Evolutionary conservation across 2,113 vertebrate species (phyloP), one percentile per base, ranked within the genome.

Genomic region (Hymenochirus boettgeri): DNA sequence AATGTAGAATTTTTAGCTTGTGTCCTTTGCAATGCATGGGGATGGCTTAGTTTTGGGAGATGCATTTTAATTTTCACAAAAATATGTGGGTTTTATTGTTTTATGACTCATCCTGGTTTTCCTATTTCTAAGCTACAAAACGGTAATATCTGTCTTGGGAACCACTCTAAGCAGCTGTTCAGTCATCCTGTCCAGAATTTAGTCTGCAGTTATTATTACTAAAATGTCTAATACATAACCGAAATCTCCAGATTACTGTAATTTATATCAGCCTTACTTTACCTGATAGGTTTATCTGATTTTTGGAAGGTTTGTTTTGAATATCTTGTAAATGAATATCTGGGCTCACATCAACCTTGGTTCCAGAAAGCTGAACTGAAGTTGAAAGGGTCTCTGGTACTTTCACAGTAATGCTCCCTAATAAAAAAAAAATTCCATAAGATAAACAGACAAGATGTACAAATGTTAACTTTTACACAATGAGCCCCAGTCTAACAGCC

Each of bases 401-500:
- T 59, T 93, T 95, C 70, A 99, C 75, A 33, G 73, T 88, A 77
- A 97, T 83, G 24, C 80, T 82, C 42, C 96, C 96, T 99, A 71
- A 25, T 51, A 71, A 23, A 71, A 70, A 71, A 71, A 63, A 17
- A 72, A 73, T 3, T 3, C 11, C 33, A 35, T 19, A 35, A 48
- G 19, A 48, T 10, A 9, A 5, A 4, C 4, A 10, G 4, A 5
- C 29, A 31, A 4, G 10, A 31, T 5, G 29, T 5, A 31, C 21
- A 22, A 3, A 10, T 48, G 46, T 11, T 48, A 2, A 23, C 46
- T n/a, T n/a, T n/a, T n/a, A n/a, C n/a, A n/a, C n/a, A n/a, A n/a
- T n/a, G n/a, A n/a, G n/a, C n/a, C n/a, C n/a, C n/a, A n/a, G n/a
- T n/a, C n/a, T n/a, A n/a, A n/a, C n/a, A n/a, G n/a, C n/a, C n/a